Percentiles rank a stretch among this genome's conserved stretches.
Evolutionary conservation across 2,113 vertebrate genomes (phyloP).

Genomic region (Corythoichthys haematopterus): DNA sequence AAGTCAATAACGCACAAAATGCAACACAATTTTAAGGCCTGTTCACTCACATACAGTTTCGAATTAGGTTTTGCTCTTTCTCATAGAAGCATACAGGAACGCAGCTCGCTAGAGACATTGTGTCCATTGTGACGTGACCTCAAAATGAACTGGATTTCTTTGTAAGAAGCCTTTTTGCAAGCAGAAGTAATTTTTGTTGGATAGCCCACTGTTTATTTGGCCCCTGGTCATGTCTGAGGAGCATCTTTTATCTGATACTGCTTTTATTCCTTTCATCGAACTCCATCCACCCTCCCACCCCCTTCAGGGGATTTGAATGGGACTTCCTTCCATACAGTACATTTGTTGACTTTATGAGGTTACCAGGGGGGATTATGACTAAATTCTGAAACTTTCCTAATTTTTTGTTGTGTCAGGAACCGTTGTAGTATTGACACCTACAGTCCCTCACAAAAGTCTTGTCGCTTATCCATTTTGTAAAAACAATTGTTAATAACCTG

Average conservation of each 20-base stretch:
- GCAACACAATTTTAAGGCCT: not conserved
- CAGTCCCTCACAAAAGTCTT: not conserved
- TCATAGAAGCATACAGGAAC: not conserved
- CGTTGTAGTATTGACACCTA: not conserved
- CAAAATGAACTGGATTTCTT: conserved; percentile 19
- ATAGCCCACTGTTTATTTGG: conserved; percentile 14
- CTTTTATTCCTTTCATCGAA: not conserved
- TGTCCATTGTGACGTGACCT: conserved; percentile 29
- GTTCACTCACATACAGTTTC: not conserved
- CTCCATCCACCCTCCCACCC: not conserved
- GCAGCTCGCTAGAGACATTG: not conserved
- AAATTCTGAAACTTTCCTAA: not conserved
- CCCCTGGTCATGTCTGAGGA: conserved; percentile 9
- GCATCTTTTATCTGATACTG: conserved; percentile 10
- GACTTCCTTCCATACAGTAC: not conserved
- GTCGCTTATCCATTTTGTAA: too few relatives aligned
- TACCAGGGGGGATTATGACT: not conserved
- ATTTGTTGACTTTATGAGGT: not conserved
- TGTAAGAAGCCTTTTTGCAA: not conserved
- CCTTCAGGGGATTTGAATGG: not conserved
- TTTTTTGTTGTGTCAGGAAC: not conserved
- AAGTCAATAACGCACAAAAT: conserved; percentile 12
- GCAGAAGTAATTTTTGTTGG: conserved; percentile 19
- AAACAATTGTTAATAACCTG: too few relatives aligned
- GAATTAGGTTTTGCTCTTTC: not conserved